A percentile compares a stretch with the other conserved stretches of the same genome.
phyloP scores from a whole-genome alignment of 2,888 invertebrate species.

The Agrochola circellaris region DNA sequence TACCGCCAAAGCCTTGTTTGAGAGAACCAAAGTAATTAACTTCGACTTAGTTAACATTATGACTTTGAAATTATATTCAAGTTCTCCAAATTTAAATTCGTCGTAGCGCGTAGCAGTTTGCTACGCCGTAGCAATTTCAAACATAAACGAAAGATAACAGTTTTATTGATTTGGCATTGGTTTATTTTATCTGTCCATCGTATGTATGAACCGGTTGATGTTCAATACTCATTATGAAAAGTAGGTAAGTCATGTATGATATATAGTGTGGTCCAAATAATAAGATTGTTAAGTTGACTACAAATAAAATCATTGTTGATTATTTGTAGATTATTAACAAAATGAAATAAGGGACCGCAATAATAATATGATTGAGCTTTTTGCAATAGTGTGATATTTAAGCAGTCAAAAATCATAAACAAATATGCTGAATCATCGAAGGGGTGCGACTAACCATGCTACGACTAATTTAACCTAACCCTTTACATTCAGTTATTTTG shows the following conservation, averaged over 20 bases:
- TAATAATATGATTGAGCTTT: background rate
- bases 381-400: background rate
- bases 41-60: slow-evolving; percentile 86
- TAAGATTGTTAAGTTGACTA: background rate
- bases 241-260: slow-evolving; percentile 62
- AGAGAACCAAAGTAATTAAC: slow-evolving; percentile 88
- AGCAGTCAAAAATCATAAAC: background rate
- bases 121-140: slow-evolving; percentile 72
- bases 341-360: background rate
- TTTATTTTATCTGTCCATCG: slow-evolving; percentile 55
- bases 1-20: slow-evolving; percentile 90
- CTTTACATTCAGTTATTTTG: background rate
- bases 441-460: background rate
- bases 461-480: background rate
- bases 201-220: slow-evolving; percentile 53
- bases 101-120: slow-evolving; percentile 70
- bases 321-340: background rate
- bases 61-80: slow-evolving; percentile 75
- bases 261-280: slow-evolving; percentile 57
- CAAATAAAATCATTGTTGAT: background rate
- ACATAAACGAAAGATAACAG: slow-evolving; percentile 27
- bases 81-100: slow-evolving; percentile 66
- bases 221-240: slow-evolving; percentile 64
- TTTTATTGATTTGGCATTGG: slow-evolving; percentile 57
- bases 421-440: background rate